phyloP scores from a whole-genome alignment of 2,797 vertebrate genomes.

The Zalophus californianus region DNA sequence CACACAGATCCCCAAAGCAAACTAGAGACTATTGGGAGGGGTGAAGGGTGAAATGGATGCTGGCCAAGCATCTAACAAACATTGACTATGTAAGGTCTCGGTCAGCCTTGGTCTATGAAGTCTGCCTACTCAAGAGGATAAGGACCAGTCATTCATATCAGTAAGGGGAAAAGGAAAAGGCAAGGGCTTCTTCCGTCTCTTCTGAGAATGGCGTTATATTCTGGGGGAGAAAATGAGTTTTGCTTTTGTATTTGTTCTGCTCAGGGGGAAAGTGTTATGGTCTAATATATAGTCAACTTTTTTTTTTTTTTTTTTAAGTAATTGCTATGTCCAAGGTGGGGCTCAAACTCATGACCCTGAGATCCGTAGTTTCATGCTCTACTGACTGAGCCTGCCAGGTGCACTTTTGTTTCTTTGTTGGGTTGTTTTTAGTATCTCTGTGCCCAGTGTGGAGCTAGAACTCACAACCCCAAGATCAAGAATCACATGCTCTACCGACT shows the following conservation, averaged over 20 bases:
- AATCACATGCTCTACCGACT: neutral
- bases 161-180: neutral
- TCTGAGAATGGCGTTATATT: neutral
- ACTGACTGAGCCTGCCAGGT: neutral
- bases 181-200: neutral
- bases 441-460: neutral
- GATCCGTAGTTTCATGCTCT: neutral
- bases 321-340: neutral
- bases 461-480: neutral
- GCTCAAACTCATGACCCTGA: neutral
- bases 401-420: neutral
- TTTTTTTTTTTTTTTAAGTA: neutral
- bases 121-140: neutral
- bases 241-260: neutral
- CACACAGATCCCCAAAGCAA: neutral
- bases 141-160: neutral
- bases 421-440: neutral
- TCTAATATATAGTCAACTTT: neutral
- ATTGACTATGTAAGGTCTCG: neutral
- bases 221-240: neutral
- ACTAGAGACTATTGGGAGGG: neutral
- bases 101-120: neutral
- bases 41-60: neutral
- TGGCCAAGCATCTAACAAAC: neutral
- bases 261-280: neutral